A percentile compares a stretch with the other conserved stretches of the same genome.
Conservation (phyloP, 2,888 invertebrate genomes). For the Phaedon cochleariae region DNA sequence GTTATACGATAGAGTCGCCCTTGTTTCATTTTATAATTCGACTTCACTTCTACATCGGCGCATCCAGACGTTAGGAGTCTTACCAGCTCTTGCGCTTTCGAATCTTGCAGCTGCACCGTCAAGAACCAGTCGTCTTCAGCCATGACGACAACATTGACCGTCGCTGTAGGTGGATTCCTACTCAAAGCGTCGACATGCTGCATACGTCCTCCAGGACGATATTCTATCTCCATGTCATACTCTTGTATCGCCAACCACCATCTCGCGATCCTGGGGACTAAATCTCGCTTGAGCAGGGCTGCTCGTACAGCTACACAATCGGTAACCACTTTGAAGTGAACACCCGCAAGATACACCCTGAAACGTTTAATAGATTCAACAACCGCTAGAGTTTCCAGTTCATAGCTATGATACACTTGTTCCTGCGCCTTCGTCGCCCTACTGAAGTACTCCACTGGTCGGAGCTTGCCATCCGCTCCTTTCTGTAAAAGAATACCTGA, state of each 20-base stretch:
- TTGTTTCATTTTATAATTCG: too few relatives aligned
- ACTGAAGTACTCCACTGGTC: slow-evolving; percentile 32
- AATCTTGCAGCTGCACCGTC: slow-evolving; percentile 37
- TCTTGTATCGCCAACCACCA: too few relatives aligned
- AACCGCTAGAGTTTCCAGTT: too few relatives aligned
- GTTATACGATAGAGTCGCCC: slow-evolving; percentile 28
- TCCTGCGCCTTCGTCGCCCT: slow-evolving; percentile 5
- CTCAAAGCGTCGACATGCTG: slow-evolving; percentile 21
- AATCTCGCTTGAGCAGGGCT: slow-evolving; percentile 36
- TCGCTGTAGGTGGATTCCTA: slow-evolving; percentile 3
- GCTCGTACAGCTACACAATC: too few relatives aligned
- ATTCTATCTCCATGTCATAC: too few relatives aligned
- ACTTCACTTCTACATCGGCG: slow-evolving; percentile 24
- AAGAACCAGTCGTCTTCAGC: too few relatives aligned
- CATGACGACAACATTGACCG: too few relatives aligned
- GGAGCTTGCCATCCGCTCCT: slow-evolving; percentile 20
- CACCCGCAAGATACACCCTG: slow-evolving; percentile 16
- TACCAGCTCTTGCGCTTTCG: slow-evolving; percentile 26
- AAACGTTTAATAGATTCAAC: too few relatives aligned
- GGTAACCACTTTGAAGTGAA: slow-evolving; percentile 29
- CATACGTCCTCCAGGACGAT: too few relatives aligned
- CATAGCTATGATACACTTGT: slow-evolving; percentile 23
- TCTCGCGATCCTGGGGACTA: too few relatives aligned
- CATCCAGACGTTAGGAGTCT: slow-evolving; percentile 13
- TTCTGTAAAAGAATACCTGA: too few relatives aligned